These are phyloP conservation scores for Meleagris gallopavo DNA, from an alignment of 2,113 vertebrate genomes.

Conservation along the genomic window DNA sequence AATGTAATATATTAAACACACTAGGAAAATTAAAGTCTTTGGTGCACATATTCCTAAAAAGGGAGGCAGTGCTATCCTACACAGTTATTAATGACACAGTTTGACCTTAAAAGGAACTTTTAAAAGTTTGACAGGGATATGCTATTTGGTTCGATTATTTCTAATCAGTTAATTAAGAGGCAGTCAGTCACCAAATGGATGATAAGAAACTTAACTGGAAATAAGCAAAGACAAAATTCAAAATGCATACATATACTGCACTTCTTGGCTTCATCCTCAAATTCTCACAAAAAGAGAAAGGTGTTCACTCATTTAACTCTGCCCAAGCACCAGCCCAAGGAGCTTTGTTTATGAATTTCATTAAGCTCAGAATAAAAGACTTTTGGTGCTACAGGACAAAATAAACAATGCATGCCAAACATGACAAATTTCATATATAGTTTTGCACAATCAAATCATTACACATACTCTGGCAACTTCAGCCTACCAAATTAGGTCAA, in stretches of 20 bases:
- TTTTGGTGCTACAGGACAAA: neutral
- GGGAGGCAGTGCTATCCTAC: neutral
- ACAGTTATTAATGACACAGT: neutral
- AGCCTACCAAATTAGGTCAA: neutral
- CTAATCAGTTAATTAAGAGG: neutral
- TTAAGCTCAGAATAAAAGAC: neutral
- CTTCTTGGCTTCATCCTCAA: neutral
- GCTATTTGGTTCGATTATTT: neutral
- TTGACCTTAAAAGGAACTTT: neutral
- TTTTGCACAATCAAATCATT: neutral
- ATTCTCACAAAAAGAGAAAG: neutral
- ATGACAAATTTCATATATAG: neutral
- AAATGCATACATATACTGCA: neutral
- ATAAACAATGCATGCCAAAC: neutral
- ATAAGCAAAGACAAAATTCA: neutral
- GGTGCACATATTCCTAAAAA: fast-evolving
- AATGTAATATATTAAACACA: neutral
- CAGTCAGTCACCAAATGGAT: neutral
- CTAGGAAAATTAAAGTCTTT: neutral
- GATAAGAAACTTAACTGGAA: neutral
- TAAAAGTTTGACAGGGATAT: neutral
- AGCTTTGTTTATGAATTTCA: neutral
- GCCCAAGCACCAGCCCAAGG: neutral
- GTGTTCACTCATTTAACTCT: neutral
- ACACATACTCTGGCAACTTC: neutral